A percentile compares a stretch with the other conserved stretches of the same genome.
These are phyloP conservation scores for Chrysomela aeneicollis DNA, from an alignment of 2,888 invertebrate species.

Conservation along the genomic window DNA sequence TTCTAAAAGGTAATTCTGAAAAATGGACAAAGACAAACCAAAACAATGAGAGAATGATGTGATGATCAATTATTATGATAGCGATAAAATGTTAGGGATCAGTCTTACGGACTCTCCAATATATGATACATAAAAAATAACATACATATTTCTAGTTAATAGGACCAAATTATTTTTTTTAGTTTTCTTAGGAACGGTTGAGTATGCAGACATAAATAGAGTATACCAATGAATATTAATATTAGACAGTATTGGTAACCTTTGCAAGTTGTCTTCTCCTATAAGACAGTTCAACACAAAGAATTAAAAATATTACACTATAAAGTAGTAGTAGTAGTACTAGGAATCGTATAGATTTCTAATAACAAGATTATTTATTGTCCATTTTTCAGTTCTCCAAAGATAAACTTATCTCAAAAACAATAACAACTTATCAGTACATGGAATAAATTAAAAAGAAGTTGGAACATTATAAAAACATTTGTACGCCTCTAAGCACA, in stretches of 20 bases:
- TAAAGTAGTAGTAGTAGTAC: slow-evolving; percentile 10
- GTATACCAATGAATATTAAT: slow-evolving; percentile 12
- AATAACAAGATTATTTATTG: slow-evolving; percentile 24
- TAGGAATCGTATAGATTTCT: slow-evolving; percentile 4
- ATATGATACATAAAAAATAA: slow-evolving; percentile 12
- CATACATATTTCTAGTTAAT: slow-evolving; percentile 3
- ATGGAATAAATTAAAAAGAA: slow-evolving; percentile 40
- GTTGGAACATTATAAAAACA: slow-evolving; percentile 36
- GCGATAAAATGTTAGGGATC: slow-evolving; percentile 23
- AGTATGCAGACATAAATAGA: slow-evolving; percentile 10
- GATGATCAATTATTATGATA: slow-evolving; percentile 20
- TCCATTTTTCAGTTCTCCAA: slow-evolving; percentile 34
- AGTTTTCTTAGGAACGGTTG: slow-evolving; percentile 28
- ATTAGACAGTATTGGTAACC: not conserved
- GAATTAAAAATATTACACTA: not conserved
- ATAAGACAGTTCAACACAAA: not conserved
- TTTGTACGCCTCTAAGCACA: slow-evolving; percentile 40
- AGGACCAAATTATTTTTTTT: slow-evolving; percentile 20
- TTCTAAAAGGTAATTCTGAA: slow-evolving; percentile 29
- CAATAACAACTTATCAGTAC: slow-evolving; percentile 41
- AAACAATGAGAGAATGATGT: slow-evolving; percentile 16
- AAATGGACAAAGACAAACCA: slow-evolving; percentile 31
- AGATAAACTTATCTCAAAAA: slow-evolving; percentile 39
- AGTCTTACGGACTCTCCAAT: slow-evolving; percentile 35
- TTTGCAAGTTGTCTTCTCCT: not conserved